Evolutionary conservation across 2,113 vertebrate species (phyloP).

Genomic region (Solea solea): DNA sequence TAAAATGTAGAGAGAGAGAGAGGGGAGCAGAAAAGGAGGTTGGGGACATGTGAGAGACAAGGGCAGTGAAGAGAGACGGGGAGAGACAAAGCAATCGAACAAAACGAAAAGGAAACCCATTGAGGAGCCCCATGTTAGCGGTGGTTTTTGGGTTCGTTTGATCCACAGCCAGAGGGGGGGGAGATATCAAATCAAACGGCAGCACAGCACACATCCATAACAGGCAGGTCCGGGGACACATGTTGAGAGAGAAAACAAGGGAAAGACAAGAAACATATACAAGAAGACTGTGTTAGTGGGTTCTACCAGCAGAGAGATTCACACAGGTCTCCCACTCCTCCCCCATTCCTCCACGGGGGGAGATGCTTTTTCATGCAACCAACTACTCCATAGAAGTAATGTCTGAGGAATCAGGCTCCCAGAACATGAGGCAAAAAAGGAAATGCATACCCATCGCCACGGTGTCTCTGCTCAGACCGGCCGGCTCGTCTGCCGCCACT

Average conservation of each 20-base stretch:
- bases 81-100: constrained; percentile 23
- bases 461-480: constrained; percentile 6
- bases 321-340: constrained; percentile 77
- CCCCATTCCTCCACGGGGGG: constrained; percentile 65
- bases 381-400: constrained; percentile 43
- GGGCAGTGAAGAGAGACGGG: background rate
- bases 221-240: constrained; percentile 76
- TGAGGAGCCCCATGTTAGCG: constrained; percentile 74
- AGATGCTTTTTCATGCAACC: constrained; percentile 63
- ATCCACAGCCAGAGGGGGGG: constrained; percentile 67
- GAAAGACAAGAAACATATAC: constrained; percentile 82
- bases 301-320: constrained; percentile 43
- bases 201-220: constrained; percentile 74
- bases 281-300: constrained; percentile 76
- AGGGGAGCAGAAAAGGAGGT: constrained; percentile 5
- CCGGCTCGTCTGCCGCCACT: constrained; percentile 8
- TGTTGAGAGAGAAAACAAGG: constrained; percentile 82
- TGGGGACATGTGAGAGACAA: constrained; percentile 6
- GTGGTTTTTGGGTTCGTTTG: constrained; percentile 71
- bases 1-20: constrained; percentile 36
- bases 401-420: constrained; percentile 20
- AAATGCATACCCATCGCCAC: constrained; percentile 64
- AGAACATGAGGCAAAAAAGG: background rate
- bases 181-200: constrained; percentile 70
- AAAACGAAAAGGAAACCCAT: constrained; percentile 63